Percentiles rank a stretch among this genome's conserved stretches.
phyloP scores from a whole-genome alignment of 2,888 invertebrate genomes.

The Agrilus biguttatus region DNA sequence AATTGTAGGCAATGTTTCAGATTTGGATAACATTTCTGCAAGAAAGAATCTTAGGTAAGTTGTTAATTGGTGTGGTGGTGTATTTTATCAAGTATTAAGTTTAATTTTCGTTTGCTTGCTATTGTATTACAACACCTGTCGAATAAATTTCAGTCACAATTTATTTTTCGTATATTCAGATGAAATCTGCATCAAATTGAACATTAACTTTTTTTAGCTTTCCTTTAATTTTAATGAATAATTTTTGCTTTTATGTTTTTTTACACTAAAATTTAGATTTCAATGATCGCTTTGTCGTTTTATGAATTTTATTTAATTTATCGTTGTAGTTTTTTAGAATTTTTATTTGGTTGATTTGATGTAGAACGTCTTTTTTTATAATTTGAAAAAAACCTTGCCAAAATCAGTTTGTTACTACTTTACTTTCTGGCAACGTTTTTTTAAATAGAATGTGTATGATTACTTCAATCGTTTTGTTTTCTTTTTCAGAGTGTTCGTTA shows the following conservation, averaged over 20 bases:
- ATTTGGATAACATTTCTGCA: slow-evolving; percentile 2
- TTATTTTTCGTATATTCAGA: slow-evolving; percentile 8
- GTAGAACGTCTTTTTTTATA: slow-evolving; percentile 7
- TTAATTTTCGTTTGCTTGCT: slow-evolving; percentile 3
- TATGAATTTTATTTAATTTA: slow-evolving; percentile 3
- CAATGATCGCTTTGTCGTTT: slow-evolving; percentile 1
- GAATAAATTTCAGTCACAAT: slow-evolving; percentile 12
- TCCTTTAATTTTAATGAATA: slow-evolving; percentile 4
- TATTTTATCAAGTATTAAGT: slow-evolving; percentile 4
- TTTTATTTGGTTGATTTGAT: slow-evolving; percentile 8
- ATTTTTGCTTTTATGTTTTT: slow-evolving; percentile 2
- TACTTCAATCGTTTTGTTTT: slow-evolving; percentile 29
- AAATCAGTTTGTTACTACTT: slow-evolving; percentile 5
- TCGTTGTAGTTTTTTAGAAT: slow-evolving; percentile 6
- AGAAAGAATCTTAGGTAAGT: slow-evolving; percentile 3
- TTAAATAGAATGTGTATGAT: slow-evolving; percentile 13
- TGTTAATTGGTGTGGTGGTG: slow-evolving; percentile 3
- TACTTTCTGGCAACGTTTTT: slow-evolving; percentile 27
- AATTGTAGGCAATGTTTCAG: slow-evolving; percentile 1
- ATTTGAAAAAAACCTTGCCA: slow-evolving; percentile 18
- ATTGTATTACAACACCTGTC: slow-evolving; percentile 2
- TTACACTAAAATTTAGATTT: not conserved
- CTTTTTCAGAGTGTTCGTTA: slow-evolving; percentile 50
- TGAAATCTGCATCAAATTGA: slow-evolving; percentile 1
- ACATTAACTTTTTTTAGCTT: not conserved